These are phyloP conservation scores for Athene cunicularia DNA, from an alignment of 2,113 vertebrate species.

Conservation along the genomic window DNA sequence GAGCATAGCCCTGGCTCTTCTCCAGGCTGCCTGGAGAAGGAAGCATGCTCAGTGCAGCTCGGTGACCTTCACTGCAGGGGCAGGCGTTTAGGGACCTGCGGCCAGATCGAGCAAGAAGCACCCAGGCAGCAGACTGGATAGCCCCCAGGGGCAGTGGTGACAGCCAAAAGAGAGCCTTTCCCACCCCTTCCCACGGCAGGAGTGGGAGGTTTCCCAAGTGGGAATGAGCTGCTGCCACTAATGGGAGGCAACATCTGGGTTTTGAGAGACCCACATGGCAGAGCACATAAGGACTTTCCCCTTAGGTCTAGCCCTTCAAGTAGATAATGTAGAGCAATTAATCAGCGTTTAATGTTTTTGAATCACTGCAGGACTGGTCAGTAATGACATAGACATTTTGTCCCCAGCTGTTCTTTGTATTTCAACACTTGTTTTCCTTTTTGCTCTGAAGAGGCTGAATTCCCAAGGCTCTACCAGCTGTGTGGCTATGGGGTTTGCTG, in stretches of 20 bases:
- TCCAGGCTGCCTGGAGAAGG: conserved; percentile 22
- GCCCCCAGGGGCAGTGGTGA: neutral
- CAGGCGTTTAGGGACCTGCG: neutral
- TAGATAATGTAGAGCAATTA: neutral
- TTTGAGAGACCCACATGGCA: fast-evolving
- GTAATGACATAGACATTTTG: neutral
- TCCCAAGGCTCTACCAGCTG: neutral
- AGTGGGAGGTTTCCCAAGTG: neutral
- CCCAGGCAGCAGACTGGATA: neutral
- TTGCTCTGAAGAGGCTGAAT: neutral
- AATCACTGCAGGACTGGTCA: neutral
- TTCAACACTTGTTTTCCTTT: neutral
- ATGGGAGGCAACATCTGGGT: fast-evolving
- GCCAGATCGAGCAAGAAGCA: fast-evolving
- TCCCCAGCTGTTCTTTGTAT: neutral
- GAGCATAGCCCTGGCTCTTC: neutral
- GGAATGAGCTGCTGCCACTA: neutral
- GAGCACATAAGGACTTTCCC: neutral
- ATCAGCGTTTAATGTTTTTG: neutral
- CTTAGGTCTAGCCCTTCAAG: neutral
- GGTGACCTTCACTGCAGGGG: neutral
- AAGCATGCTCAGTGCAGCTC: neutral
- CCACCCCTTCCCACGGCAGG: fast-evolving
- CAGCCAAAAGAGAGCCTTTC: neutral
- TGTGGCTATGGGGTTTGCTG: neutral